Base-by-base conservation (phyloP, 2,888 invertebrate species). In the Thymelicus acteon region DNA sequence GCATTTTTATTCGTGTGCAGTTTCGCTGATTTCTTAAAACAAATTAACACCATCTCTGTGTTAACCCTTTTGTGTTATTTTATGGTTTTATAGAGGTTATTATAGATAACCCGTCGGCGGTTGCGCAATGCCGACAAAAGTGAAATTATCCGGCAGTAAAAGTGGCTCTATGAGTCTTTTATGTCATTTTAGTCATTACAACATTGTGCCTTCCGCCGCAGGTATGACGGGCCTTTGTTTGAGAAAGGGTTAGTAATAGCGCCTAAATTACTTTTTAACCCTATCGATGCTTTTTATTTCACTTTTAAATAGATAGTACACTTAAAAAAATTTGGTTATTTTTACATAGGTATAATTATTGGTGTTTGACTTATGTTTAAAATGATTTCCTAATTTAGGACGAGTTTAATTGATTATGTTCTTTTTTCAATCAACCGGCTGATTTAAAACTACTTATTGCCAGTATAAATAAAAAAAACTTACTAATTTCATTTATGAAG, bases 61-160 rank as follows among this genome's bases (percentile, higher is more conserved):
- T 90, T 88, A 86, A 82, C 85, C 88, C 88, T 89, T 92, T 91
- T 92, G 88, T 90, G 77, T 81, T 76, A 67, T 80, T 91, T 89
- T 90, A 89, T 88, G 74, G 80, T 77, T 91, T 90, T 90, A 89
- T 81, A 80, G 81, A 74, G 73, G 75, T 77, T 79, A 82, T 85
- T 83, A 81, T 81, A 78, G 81, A 82, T 81, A 79, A 80, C 79
- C 77, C 77, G 69, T 65, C 71, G 19, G 73, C 74, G 67, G 81
- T 90, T 90, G 87, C 90, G 87, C 87, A 91, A 90, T 67, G 85
- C 85, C 84, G 89, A 91, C 91, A 92, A 93, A 93, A 92, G 93
- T 92, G 92, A 92, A 90, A 92, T 84, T 86, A 73, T 76, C 80
- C 77, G 80, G 80, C 84, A 86, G 89, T 90, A 89, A 91, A 91